These are phyloP conservation scores for Anniella stebbinsi DNA, from an alignment of 2,797 vertebrate genomes.

Conservation along the genomic window DNA sequence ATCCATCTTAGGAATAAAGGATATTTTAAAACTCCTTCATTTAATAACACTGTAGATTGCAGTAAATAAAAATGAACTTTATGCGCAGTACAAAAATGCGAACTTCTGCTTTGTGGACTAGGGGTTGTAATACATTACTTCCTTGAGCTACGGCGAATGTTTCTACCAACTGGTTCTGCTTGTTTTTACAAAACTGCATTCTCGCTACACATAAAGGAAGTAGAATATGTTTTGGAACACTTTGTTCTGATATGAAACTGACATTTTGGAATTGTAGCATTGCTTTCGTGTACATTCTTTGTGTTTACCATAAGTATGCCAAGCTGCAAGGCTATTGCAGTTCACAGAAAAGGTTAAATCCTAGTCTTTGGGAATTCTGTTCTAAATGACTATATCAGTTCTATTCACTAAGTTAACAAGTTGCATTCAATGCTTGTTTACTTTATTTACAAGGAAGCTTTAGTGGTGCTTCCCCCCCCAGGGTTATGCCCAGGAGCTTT, in stretches of 20 bases:
- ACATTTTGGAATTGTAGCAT: background rate
- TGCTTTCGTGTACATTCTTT: background rate
- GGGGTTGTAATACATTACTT: background rate
- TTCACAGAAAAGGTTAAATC: background rate
- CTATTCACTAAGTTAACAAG: background rate
- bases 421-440: background rate
- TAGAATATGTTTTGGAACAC: background rate
- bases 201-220: background rate
- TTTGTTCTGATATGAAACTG: slow-evolving; percentile 23
- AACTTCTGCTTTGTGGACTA: background rate
- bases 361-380: background rate
- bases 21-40: background rate
- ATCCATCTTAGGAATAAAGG: background rate
- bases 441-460: background rate
- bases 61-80: background rate
- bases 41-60: background rate
- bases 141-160: background rate
- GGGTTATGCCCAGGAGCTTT: background rate
- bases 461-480: background rate
- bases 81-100: background rate
- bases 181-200: slow-evolving; percentile 24
- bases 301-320: background rate
- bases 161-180: slow-evolving; percentile 27
- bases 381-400: background rate
- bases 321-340: background rate